Base-by-base conservation (phyloP, 2,113 vertebrate species). In the Sinocyclocheilus anophthalmus region DNA sequence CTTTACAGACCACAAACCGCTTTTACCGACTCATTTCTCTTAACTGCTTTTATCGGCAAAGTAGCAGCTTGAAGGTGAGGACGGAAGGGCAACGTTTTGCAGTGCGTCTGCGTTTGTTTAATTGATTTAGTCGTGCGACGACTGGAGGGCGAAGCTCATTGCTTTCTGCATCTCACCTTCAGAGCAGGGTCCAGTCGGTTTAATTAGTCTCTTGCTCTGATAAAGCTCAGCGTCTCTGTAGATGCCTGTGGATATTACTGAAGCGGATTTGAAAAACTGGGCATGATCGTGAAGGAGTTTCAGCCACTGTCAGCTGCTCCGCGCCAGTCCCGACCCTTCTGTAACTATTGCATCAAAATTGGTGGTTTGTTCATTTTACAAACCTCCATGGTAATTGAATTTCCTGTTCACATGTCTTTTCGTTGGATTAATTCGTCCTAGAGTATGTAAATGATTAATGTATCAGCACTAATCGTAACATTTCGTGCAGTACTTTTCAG, bases 161-260 rank as follows among this genome's bases (percentile, higher is more conserved):
- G 59, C 45, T 82, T 85, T 59, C 72, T 63, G 63, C 42, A 20
- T 89, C 61, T 77, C 50, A 87, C 85, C 88, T 61, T 76, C 50
- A 50, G 48, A 55, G 50, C 50, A 24, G n/a, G 53, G 53, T 73
- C 61, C 4, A 33, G 79, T n/a, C 69, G 26, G 55, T 84, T 83
- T 87, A 89, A 87, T 87, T 73, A 85, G 75, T 79, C 86, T 57
- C 50, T 83, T 18, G 59, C 4, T 37, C 33, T 86, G 85, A 84
- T 81, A 87, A 81, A 76, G 16, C 45, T 1, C 24, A 39, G 14
- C 48, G 61, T 78, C 79, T 65, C 63, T 42, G 11, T 83, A 59
- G 45, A 53, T 16, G 69, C 85, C 76, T 13, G 24, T 75, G 70
- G 85, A 77, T 70, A 14, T 53, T 39, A 63, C 70, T 24, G 9